Percentiles rank a stretch among this genome's conserved stretches.
Conservation (phyloP, 2,888 invertebrate genomes). For the Chrysina gloriosa region DNA sequence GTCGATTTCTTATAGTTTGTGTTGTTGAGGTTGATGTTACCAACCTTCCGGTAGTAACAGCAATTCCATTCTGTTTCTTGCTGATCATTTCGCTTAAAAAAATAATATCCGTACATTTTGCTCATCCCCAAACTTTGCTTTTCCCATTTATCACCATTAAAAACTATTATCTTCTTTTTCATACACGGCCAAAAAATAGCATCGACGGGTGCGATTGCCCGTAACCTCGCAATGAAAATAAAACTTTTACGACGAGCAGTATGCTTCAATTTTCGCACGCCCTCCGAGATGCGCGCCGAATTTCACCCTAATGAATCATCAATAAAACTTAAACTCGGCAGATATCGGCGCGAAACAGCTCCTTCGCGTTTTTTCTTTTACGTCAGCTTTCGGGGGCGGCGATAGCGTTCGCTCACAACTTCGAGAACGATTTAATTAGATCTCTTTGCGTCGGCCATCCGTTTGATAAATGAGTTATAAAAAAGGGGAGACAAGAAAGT, state of each 20-base stretch:
- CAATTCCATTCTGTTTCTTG: too few relatives aligned
- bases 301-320: constrained; percentile 22
- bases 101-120: too few relatives aligned
- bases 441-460: neutral
- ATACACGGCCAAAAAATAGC: too few relatives aligned
- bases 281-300: neutral
- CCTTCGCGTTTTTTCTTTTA: constrained; percentile 3
- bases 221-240: too few relatives aligned
- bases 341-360: constrained; percentile 19
- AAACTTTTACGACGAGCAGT: neutral
- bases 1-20: too few relatives aligned
- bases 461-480: constrained; percentile 31
- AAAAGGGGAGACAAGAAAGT: neutral
- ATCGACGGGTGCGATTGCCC: too few relatives aligned
- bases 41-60: too few relatives aligned
- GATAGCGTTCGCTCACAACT: neutral
- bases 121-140: too few relatives aligned
- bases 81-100: too few relatives aligned
- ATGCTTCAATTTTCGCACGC: neutral
- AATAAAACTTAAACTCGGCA: constrained; percentile 20
- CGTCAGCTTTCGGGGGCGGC: neutral
- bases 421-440: constrained; percentile 30
- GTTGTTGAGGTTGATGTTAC: too few relatives aligned
- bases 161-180: too few relatives aligned
- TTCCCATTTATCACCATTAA: too few relatives aligned